These are phyloP conservation scores for Caprella mutica DNA, from an alignment of 2,888 invertebrate genomes.

Conservation along the genomic window DNA sequence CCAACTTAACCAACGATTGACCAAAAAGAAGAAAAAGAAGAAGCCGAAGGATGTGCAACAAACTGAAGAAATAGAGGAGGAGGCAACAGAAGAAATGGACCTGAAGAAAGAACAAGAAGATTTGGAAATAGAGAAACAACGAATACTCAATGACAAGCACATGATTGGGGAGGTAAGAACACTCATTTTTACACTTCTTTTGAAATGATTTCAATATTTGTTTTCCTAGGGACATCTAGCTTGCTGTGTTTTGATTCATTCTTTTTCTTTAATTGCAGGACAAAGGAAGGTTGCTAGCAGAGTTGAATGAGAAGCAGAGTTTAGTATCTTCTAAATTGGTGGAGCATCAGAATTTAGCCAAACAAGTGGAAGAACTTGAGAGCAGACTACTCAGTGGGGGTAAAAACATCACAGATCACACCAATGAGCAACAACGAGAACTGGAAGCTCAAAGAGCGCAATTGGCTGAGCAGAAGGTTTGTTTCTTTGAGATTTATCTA, in stretches of 20 bases:
- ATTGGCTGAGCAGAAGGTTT: constrained; percentile 56
- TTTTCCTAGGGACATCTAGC: too few species aligned
- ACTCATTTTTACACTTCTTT: too few species aligned
- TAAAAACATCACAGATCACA: constrained; percentile 86
- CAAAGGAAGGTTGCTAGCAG: constrained; percentile 38
- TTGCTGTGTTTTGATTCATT: not conserved
- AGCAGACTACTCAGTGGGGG: constrained; percentile 89
- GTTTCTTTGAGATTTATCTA: not conserved
- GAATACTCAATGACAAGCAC: constrained; percentile 30
- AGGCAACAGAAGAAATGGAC: constrained; percentile 37
- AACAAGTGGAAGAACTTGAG: constrained; percentile 72
- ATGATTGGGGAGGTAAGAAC: constrained; percentile 31
- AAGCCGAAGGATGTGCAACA: constrained; percentile 14
- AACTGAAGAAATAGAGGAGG: constrained; percentile 35
- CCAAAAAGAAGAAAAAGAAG: constrained; percentile 31
- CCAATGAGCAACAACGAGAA: constrained; percentile 82
- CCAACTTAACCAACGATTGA: constrained; percentile 16
- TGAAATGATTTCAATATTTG: too few species aligned
- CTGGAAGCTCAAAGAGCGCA: constrained; percentile 73
- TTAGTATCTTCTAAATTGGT: constrained; percentile 43
- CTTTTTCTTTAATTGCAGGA: constrained; percentile 36
- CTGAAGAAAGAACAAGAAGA: constrained; percentile 20
- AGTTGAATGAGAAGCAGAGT: constrained; percentile 42
- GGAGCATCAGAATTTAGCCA: constrained; percentile 54
- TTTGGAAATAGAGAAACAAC: constrained; percentile 29